Percentiles rank a stretch among this genome's conserved stretches.
These are phyloP conservation scores for Caenorhabditis remanei DNA, from an alignment of 1,140 invertebrate genomes.

Conservation along the genomic window DNA sequence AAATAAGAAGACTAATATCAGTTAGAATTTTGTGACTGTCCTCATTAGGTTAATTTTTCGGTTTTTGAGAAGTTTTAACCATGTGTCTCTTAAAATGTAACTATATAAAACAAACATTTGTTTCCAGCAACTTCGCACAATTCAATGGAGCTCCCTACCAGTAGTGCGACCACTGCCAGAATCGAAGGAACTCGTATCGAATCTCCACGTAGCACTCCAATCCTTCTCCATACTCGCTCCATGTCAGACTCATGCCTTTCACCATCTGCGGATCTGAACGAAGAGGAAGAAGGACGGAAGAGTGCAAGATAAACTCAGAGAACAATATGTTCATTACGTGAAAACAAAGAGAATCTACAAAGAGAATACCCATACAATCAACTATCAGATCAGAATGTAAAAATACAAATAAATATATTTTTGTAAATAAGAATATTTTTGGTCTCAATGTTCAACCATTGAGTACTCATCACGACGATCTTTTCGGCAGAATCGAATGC, in stretches of 20 bases:
- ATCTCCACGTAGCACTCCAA: slow-evolving; percentile 10
- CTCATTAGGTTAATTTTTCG: no score
- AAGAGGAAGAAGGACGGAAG: slow-evolving; percentile 2
- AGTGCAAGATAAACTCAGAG: not conserved
- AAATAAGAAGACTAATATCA: no score
- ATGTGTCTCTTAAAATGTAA: no score
- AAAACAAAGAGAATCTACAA: not conserved
- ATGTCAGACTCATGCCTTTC: slow-evolving; percentile 19
- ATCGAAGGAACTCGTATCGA: slow-evolving; percentile 29
- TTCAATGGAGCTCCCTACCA: slow-evolving; percentile 36
- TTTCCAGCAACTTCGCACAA: slow-evolving; percentile 1
- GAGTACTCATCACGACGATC: slow-evolving; percentile 50
- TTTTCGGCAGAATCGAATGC: not conserved
- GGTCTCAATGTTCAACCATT: not conserved
- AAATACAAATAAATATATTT: not conserved
- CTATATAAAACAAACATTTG: no score
- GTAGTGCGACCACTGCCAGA: slow-evolving; percentile 16
- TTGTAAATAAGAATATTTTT: not conserved
- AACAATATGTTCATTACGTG: not conserved
- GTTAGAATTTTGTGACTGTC: no score
- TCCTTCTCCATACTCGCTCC: not conserved
- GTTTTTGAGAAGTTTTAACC: not conserved
- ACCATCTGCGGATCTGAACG: not conserved
- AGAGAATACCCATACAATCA: slow-evolving; percentile 24
- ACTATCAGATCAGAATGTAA: slow-evolving; percentile 9